These are phyloP conservation scores for Sebastes diploproa DNA, from an alignment of 2,797 vertebrate species.

Conservation along the genomic window DNA sequence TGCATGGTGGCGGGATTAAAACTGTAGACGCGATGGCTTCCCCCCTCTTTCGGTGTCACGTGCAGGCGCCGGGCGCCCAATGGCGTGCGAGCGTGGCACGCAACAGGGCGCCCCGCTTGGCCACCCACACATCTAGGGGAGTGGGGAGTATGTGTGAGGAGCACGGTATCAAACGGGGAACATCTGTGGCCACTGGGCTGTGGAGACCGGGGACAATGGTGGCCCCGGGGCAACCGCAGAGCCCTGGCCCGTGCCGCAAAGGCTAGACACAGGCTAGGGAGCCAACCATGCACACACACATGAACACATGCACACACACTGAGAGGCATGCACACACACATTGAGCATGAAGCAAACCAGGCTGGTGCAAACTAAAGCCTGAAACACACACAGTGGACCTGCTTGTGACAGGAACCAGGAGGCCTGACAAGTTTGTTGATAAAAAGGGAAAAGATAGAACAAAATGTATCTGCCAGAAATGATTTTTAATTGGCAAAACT, in stretches of 20 bases:
- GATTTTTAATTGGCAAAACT: neutral
- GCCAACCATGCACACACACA: slow-evolving; percentile 70
- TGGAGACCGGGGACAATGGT: slow-evolving; percentile 83
- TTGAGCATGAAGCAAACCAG: slow-evolving; percentile 35
- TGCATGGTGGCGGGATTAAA: slow-evolving; percentile 83
- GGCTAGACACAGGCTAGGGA: slow-evolving; percentile 78
- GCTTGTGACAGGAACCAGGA: slow-evolving; percentile 17
- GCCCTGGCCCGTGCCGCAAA: slow-evolving; percentile 82
- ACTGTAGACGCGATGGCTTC: slow-evolving; percentile 71
- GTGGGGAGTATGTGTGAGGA: slow-evolving; percentile 71
- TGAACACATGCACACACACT: slow-evolving; percentile 36
- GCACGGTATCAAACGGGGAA: slow-evolving; percentile 85
- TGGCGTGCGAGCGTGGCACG: slow-evolving; percentile 67
- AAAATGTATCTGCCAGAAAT: slow-evolving; percentile 6
- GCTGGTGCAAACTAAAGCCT: slow-evolving; percentile 22
- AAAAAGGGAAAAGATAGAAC: slow-evolving; percentile 4
- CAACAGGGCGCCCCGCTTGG: slow-evolving; percentile 83
- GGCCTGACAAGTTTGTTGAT: slow-evolving; percentile 10
- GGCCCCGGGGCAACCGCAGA: slow-evolving; percentile 79
- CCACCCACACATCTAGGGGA: slow-evolving; percentile 81
- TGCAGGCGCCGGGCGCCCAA: slow-evolving; percentile 72
- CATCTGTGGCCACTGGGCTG: slow-evolving; percentile 88
- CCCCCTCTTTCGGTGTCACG: slow-evolving; percentile 67
- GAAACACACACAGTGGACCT: slow-evolving; percentile 9
- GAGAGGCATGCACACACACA: slow-evolving; percentile 31